These are phyloP conservation scores for Cephus cinctus DNA, from an alignment of 1,140 invertebrate genomes.

Conservation along the genomic window DNA sequence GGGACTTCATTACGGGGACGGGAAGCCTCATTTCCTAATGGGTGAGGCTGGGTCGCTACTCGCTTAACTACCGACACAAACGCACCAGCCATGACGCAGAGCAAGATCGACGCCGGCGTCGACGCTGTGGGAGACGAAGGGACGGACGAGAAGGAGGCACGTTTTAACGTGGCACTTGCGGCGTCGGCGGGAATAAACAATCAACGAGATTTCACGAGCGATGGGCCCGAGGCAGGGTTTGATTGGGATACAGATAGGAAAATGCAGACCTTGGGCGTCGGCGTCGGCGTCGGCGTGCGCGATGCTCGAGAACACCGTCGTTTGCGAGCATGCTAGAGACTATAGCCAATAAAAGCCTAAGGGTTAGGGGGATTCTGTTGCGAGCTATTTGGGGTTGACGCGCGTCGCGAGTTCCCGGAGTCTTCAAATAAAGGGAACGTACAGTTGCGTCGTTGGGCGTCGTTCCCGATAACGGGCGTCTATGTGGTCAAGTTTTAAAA, in stretches of 20 bases:
- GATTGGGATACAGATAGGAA: neutral
- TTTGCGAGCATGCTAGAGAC: too few species aligned
- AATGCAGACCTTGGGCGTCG: neutral
- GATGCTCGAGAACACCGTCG: neutral
- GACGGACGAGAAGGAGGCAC: neutral
- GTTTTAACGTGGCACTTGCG: neutral
- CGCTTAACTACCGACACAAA: neutral
- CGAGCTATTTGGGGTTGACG: too few species aligned
- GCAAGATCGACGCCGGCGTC: neutral
- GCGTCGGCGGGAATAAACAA: constrained; percentile 16
- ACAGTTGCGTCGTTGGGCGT: too few species aligned
- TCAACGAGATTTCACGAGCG: constrained; percentile 13
- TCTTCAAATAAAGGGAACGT: too few species aligned
- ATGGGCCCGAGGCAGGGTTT: neutral
- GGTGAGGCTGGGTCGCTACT: neutral
- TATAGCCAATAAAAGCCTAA: too few species aligned
- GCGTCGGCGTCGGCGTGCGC: neutral
- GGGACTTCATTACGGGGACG: constrained; percentile 17
- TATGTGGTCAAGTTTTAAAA: too few species aligned
- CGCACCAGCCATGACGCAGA: too few species aligned
- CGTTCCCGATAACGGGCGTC: too few species aligned
- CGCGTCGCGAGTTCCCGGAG: too few species aligned
- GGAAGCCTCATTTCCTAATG: constrained; percentile 22
- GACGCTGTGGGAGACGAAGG: neutral
- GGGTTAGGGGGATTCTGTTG: too few species aligned